Evolutionary conservation across 2,888 invertebrate species (phyloP).

Genomic region (Monopis laevigella): DNA sequence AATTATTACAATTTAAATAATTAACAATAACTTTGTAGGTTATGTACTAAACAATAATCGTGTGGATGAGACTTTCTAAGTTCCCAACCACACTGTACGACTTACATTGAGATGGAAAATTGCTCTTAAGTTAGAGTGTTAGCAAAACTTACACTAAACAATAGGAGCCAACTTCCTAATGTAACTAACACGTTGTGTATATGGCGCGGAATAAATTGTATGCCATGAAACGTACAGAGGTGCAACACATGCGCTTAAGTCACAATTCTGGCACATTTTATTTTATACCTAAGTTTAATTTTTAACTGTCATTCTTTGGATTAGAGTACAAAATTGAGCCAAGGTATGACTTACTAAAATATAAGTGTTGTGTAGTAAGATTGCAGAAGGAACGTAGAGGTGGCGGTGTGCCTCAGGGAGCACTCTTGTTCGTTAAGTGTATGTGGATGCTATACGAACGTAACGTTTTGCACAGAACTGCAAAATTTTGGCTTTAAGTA

Average conservation of each 20-base stretch:
- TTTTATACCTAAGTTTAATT: too few species aligned
- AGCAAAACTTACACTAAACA: constrained; percentile 2
- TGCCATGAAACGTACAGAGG: constrained; percentile 1
- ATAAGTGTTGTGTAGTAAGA: constrained; percentile 1
- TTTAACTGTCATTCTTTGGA: too few species aligned
- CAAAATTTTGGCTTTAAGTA: too few species aligned
- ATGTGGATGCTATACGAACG: neutral
- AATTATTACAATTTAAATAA: too few species aligned
- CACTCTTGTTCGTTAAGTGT: constrained; percentile 2
- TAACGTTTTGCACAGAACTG: too few species aligned
- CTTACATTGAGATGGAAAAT: neutral
- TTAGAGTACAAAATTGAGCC: too few species aligned
- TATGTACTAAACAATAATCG: too few species aligned
- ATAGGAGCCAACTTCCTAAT: constrained; percentile 2
- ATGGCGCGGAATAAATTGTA: constrained; percentile 7
- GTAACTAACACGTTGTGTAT: constrained; percentile 1
- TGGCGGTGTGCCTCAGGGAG: constrained; percentile 1
- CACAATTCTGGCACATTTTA: too few species aligned
- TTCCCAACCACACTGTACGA: too few species aligned
- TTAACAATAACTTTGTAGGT: too few species aligned
- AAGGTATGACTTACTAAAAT: too few species aligned
- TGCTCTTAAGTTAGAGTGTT: neutral
- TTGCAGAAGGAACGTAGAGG: constrained; percentile 5
- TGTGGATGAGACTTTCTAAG: too few species aligned
- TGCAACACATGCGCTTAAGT: neutral